A percentile compares a stretch with the other conserved stretches of the same genome.
Evolutionary conservation across 2,888 invertebrate genomes (phyloP).

Genomic region (Amphipyra tragopoginis): DNA sequence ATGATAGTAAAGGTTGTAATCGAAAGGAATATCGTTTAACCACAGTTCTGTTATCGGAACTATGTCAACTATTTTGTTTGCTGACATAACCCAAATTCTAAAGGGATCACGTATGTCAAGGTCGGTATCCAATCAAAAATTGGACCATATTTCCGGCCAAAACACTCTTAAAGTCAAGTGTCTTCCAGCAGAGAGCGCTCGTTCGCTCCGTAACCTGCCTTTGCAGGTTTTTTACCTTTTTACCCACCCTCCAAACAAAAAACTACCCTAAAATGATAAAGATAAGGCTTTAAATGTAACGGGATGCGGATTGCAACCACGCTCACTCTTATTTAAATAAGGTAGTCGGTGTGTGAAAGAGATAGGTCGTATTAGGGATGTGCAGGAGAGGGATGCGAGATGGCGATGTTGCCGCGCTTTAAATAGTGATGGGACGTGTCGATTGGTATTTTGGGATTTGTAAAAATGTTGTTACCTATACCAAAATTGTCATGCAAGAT

Average conservation of each 20-base stretch:
- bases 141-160: slow-evolving; percentile 81
- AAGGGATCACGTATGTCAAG: slow-evolving; percentile 62
- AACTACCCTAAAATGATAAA: slow-evolving; percentile 63
- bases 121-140: slow-evolving; percentile 70
- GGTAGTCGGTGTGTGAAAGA: slow-evolving; percentile 83
- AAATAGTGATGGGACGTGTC: slow-evolving; percentile 73
- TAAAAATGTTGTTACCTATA: neutral
- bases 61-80: slow-evolving; percentile 23
- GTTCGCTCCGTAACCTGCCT: slow-evolving; percentile 78
- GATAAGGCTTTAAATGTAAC: slow-evolving; percentile 69
- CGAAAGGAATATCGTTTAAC: neutral
- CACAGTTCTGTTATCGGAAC: neutral
- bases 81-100: slow-evolving; percentile 49
- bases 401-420: slow-evolving; percentile 82
- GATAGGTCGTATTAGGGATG: slow-evolving; percentile 73
- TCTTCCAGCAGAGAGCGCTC: slow-evolving; percentile 75
- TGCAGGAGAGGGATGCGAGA: slow-evolving; percentile 74
- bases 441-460: slow-evolving; percentile 52
- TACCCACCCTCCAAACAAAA: slow-evolving; percentile 56
- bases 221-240: slow-evolving; percentile 77
- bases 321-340: slow-evolving; percentile 88
- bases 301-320: slow-evolving; percentile 67
- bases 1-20: neutral
- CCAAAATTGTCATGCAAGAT: neutral
- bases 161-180: slow-evolving; percentile 79